Conservation (phyloP, 2,888 invertebrate genomes). For the Arenicola marina region DNA sequence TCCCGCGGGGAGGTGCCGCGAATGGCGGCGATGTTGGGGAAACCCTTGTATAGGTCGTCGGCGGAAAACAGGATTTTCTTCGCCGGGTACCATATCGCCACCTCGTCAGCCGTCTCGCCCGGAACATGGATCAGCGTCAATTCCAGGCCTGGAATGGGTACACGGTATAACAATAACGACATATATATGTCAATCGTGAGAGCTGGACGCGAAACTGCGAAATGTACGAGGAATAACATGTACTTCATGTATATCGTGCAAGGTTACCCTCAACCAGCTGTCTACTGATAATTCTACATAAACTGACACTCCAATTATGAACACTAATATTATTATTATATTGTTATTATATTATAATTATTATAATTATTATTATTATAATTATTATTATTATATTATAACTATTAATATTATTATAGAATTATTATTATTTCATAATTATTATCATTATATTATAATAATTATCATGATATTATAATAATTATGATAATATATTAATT, state of each 20-base stretch:
- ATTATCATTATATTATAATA: too few relatives aligned
- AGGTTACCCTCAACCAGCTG: too few relatives aligned
- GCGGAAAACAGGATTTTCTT: conserved; percentile 44
- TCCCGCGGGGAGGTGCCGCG: conserved; percentile 45
- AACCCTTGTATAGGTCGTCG: conserved; percentile 49
- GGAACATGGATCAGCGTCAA: conserved; percentile 51
- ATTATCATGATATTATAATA: too few relatives aligned
- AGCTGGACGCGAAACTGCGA: neutral
- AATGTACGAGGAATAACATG: neutral
- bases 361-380: too few relatives aligned
- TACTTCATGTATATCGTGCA: neutral
- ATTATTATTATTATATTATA: too few relatives aligned
- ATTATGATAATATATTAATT: too few relatives aligned
- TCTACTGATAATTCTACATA: too few relatives aligned
- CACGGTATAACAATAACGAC: neutral
- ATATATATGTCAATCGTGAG: neutral
- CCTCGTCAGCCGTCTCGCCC: conserved; percentile 53
- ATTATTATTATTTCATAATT: too few relatives aligned
- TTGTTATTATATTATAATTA: too few relatives aligned
- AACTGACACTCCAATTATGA: too few relatives aligned
- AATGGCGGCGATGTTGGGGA: conserved; percentile 54
- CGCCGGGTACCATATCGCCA: conserved; percentile 49
- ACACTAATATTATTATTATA: too few relatives aligned
- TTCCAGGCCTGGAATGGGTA: conserved; percentile 39
- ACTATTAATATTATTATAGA: too few relatives aligned